Conservation (phyloP, 2,113 vertebrate species). For the Bubalus kerabau region DNA sequence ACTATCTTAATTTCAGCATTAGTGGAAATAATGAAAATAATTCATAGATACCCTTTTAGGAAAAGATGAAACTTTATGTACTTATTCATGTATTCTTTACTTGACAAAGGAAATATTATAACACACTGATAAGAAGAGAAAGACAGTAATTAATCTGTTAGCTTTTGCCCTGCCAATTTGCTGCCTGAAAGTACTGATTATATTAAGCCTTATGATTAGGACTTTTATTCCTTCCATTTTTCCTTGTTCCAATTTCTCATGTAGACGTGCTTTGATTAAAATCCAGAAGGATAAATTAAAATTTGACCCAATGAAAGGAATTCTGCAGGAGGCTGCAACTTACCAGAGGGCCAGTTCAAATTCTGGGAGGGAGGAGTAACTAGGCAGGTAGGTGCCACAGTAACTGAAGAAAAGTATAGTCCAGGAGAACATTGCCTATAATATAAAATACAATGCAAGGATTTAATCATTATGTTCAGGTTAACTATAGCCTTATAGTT, state of each 20-base stretch:
- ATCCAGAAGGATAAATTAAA: background rate
- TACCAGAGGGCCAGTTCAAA: slow-evolving; percentile 92
- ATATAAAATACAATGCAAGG: slow-evolving; percentile 61
- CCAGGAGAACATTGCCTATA: slow-evolving; percentile 85
- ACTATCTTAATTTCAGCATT: background rate
- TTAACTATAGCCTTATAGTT: background rate
- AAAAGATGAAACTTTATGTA: background rate
- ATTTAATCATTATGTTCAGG: background rate
- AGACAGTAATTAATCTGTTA: background rate
- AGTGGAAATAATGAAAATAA: background rate
- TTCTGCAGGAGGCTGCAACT: slow-evolving; percentile 55
- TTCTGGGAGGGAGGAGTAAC: slow-evolving; percentile 91
- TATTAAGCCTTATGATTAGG: background rate
- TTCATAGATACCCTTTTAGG: slow-evolving; percentile 8
- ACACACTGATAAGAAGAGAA: background rate
- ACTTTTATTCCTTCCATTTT: background rate
- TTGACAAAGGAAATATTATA: background rate
- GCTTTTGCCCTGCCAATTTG: background rate
- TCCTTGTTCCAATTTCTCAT: background rate
- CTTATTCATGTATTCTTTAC: background rate
- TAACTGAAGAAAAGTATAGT: slow-evolving; percentile 90
- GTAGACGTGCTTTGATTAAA: background rate
- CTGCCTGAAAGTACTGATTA: background rate
- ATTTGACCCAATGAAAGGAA: background rate
- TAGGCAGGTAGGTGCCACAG: slow-evolving; percentile 87